A percentile compares a stretch with the other conserved stretches of the same genome.
These are phyloP conservation scores for Drosophila bipectinata DNA, from an alignment of 1,140 invertebrate genomes.

Conservation along the genomic window DNA sequence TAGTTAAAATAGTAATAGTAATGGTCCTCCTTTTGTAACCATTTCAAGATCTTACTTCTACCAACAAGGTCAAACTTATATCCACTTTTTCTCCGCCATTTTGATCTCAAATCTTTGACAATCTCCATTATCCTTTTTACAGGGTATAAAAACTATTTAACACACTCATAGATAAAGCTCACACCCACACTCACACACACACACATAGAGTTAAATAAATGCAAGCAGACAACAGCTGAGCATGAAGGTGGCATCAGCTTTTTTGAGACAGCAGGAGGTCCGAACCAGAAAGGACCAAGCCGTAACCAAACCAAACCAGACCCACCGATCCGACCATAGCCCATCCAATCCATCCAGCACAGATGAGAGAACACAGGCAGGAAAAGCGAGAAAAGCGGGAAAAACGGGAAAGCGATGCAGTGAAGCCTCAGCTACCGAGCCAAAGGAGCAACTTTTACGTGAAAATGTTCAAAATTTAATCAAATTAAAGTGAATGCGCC, in stretches of 20 bases:
- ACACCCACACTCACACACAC: neutral
- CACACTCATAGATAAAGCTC: constrained; percentile 15
- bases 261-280: constrained; percentile 56
- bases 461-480: constrained; percentile 83
- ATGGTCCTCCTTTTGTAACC: too few relatives aligned
- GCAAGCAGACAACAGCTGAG: constrained; percentile 67
- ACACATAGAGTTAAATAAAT: constrained; percentile 19
- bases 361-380: constrained; percentile 37
- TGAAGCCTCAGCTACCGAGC: constrained; percentile 25
- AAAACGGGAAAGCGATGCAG: constrained; percentile 30
- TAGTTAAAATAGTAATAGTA: too few relatives aligned
- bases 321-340: constrained; percentile 30
- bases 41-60: too few relatives aligned
- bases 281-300: constrained; percentile 13
- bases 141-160: constrained; percentile 67
- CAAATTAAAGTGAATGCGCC: constrained; percentile 83
- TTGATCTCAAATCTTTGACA: neutral
- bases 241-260: constrained; percentile 62
- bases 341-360: constrained; percentile 51
- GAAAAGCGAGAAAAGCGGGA: constrained; percentile 34
- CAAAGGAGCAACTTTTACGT: constrained; percentile 80
- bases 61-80: too few relatives aligned
- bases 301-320: constrained; percentile 36
- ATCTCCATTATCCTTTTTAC: neutral
- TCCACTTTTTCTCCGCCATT: neutral